Base-by-base conservation (phyloP, 2,888 invertebrate genomes). In the Metallyticus violacea region DNA sequence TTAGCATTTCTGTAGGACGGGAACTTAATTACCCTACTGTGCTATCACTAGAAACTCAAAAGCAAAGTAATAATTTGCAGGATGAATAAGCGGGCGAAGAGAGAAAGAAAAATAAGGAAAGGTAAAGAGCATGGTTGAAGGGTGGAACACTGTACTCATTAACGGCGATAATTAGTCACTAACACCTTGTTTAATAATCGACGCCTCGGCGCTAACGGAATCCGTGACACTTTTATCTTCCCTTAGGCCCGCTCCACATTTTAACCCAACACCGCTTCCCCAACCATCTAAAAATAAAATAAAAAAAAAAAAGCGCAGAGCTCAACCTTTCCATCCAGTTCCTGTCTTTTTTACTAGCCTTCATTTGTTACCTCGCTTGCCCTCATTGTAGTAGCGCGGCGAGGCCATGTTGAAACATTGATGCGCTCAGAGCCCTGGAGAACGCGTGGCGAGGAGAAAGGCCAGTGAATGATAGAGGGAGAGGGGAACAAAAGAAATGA, bases 391-490 rank as follows among this genome's bases (percentile, higher is more conserved):
- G 40, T 85, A 27, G 81, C 81, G 80, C 76, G 26, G 81, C 62
- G 86, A 26, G 83, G 85, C 85, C 87, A 85, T 78, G 86, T 82
- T 88, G 87, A 87, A 88, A 88, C 88, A 88, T 88, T 88, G 88
- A 88, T 88, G 88, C 84, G 88, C 83, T 85, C 30, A 77, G 81
- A 87, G 80, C 77, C 81, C 85, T 79, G 85, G 82, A 82, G 80
- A 78, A 84, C 76, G 88, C 82, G 85, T 80, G 85, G 40, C 27
- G 40, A 62, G 40, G 40, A 62, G 40, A 62, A 79, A 25, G 80
- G 81, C 25, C 26, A 78, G 81, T 62, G 29, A 86, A 30, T 30
- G 81, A 82, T 78, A 79, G 83, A 83, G 86, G 79, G 26, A 29
- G 76, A 40, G 62, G 87, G 25, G 85, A 86, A 84, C 85, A 88